Base-by-base conservation (phyloP, 2,888 invertebrate genomes). In the Mantis religiosa region DNA sequence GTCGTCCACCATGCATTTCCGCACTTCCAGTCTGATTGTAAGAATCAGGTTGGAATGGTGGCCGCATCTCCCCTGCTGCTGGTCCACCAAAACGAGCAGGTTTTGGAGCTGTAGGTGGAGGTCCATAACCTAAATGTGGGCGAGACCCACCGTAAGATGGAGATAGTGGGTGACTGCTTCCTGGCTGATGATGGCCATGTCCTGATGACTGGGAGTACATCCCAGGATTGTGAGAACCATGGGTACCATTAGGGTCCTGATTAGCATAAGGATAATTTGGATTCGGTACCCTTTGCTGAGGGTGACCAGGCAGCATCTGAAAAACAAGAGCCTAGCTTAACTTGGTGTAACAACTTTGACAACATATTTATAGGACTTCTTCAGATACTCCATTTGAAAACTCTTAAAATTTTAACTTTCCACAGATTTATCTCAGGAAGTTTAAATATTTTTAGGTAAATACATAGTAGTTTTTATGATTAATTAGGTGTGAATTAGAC, bases 21-120 rank as follows among this genome's bases (percentile, higher is more conserved):
- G 34, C 81, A 25, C n/a, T n/a, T 27, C 25, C 41, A 27, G 25
- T 82, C n/a, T 87, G 85, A 25, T 84, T 83, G 28, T 84, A 84
- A 27, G 71, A 27, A 81, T 89, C 87, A 9, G 84, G 81, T 12
- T 54, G 28, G 25, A 34, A 85, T 0, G 28, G 88, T 84, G 82
- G 83, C 28, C 88, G 87, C 27, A 89, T 83, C 34, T 89, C 84
- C 3, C 20, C 54, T 82, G 81, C n/a, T n/a, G n/a, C 27, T 14
- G 87, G 85, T 15, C 83, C 82, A 2, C 85, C 83, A 14, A 89
- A 87, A 28, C 89, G 88, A 9, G 82, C 83, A 88, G 95, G 95
- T 92, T 95, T 94, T 7, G 95, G 94, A 84, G 95, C 94, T 85
- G 95, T 94, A 20, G 95, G 94, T 20, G 95, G 94, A 88, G 90